These are phyloP conservation scores for Strigops habroptila DNA, from an alignment of 2,113 vertebrate genomes.

Conservation along the genomic window DNA sequence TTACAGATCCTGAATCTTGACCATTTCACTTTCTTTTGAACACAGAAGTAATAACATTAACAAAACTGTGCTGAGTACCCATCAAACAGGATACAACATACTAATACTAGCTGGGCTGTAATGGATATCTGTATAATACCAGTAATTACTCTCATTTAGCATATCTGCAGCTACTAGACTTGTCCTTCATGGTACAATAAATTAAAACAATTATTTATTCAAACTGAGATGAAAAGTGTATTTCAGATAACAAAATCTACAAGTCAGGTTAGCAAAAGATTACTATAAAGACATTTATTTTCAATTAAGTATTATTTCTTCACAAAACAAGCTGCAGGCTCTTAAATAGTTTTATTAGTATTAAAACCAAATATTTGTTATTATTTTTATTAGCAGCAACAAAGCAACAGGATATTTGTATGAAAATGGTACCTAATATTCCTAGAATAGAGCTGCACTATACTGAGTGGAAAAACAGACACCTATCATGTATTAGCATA, in stretches of 20 bases:
- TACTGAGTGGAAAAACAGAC: not conserved
- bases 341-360: not conserved
- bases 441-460: not conserved
- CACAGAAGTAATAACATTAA: not conserved
- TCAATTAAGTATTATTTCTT: not conserved
- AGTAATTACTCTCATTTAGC: not conserved
- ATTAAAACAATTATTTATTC: not conserved
- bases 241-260: not conserved
- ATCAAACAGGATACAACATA: not conserved
- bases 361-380: not conserved
- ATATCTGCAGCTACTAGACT: not conserved
- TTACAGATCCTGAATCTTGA: conserved; percentile 10
- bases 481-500: not conserved
- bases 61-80: not conserved
- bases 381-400: not conserved
- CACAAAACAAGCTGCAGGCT: not conserved
- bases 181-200: not conserved
- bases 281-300: not conserved
- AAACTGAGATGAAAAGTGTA: not conserved
- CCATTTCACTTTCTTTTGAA: conserved; percentile 7
- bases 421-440: not conserved
- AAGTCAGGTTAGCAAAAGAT: not conserved
- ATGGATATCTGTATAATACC: not conserved
- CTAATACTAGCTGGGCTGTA: not conserved
- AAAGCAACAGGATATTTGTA: not conserved